Evolutionary conservation across 2,113 vertebrate species (phyloP), one percentile per base, ranked within the genome.

Genomic region (Eptesicus fuscus): DNA sequence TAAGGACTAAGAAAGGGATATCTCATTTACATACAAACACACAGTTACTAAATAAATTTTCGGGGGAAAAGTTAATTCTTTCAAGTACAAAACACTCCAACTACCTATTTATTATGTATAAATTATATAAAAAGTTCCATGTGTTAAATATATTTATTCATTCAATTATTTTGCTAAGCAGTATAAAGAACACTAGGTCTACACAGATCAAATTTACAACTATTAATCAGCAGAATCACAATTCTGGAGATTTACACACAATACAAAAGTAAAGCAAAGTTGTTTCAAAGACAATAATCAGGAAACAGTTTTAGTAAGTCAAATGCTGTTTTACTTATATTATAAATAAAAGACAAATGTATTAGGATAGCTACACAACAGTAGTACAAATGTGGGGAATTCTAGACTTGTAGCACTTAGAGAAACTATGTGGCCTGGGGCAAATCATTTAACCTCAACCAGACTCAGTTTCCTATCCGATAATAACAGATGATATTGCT

Each of bases 121-220:
- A 32, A 8, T 25, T 93, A 25, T 59, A 79, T 22, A 40, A 73
- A 69, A 90, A 77, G 23, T 83, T 80, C 23, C 90, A 9, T 85
- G 65, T 73, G 44, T 92, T 93, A 90, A 86, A 78, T 37, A 13
- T 25, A 92, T 40, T 84, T 84, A 84, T 44, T 69, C 0, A 67
- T 42, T 37, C 42, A 95, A 90, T 89, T 73, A 90, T 69, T 86
- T 87, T 67, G 22, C 40, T 91, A 93, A 90, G 32, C 35, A 94
- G 23, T 61, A 79, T 23, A 88, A 87, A 94, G n/a, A 74, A 47
- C 51, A 14, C 9, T 88, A 95, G 22, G 28, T 59, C n/a, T 42
- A 88, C 5, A 90, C 9, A 93, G 23, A 88, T 74, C 28, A 74
- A 87, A 79, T 7, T n/a, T 42, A 70, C 16, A 92, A 77, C 80